Conservation (phyloP, 2,888 invertebrate species). For the Catocala fraxini region DNA sequence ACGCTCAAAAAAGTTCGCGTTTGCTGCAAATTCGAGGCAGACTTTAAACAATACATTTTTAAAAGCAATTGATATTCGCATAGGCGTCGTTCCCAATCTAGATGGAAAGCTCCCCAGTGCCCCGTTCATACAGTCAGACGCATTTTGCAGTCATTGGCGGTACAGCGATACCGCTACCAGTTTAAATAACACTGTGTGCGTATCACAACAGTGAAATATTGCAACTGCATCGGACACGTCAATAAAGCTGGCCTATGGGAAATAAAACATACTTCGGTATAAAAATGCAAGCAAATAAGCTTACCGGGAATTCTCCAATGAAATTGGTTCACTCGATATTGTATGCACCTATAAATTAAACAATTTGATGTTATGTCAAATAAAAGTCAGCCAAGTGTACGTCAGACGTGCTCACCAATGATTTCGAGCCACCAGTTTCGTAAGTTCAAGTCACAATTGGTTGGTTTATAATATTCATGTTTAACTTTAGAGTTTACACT, state of each 20-base stretch:
- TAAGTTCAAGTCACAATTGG: no score
- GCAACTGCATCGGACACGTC: slow-evolving; percentile 51
- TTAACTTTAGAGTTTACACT: no score
- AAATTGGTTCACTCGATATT: not conserved
- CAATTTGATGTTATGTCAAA: not conserved
- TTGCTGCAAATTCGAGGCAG: slow-evolving; percentile 25
- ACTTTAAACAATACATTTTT: slow-evolving; percentile 55
- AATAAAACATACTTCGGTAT: slow-evolving; percentile 24
- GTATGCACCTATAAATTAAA: not conserved
- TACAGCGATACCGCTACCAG: slow-evolving; percentile 45
- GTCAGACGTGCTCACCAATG: no score
- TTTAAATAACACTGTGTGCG: slow-evolving; percentile 25
- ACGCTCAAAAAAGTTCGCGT: slow-evolving; percentile 28
- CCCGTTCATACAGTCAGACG: slow-evolving; percentile 54
- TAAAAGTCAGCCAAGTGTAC: no score
- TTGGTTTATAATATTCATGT: no score
- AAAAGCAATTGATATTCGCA: slow-evolving; percentile 61
- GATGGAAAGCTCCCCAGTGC: slow-evolving; percentile 60
- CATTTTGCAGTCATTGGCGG: slow-evolving; percentile 61
- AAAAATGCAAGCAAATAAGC: slow-evolving; percentile 19
- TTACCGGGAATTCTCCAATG: slow-evolving; percentile 9
- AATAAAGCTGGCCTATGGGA: slow-evolving; percentile 39
- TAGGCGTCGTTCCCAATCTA: slow-evolving; percentile 57
- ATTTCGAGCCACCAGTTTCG: no score
- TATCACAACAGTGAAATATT: slow-evolving; percentile 52